Percentiles rank a stretch among this genome's conserved stretches.
These are phyloP conservation scores for Petromus typicus DNA, from an alignment of 2,113 vertebrate species.

Conservation along the genomic window DNA sequence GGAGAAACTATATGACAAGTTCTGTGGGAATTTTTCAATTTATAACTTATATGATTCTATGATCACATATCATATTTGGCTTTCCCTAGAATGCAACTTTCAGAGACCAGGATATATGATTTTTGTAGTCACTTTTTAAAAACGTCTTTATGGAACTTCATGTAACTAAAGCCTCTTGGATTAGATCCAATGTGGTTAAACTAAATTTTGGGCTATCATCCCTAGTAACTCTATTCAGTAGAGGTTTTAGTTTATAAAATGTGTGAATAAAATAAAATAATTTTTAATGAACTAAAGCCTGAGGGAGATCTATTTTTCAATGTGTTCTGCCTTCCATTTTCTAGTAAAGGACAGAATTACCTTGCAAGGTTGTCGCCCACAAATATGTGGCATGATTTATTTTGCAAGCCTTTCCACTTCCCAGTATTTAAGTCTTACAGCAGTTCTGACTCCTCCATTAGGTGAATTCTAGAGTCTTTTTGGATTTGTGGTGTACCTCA, in stretches of 20 bases:
- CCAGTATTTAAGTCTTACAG: not conserved
- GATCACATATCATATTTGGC: not conserved
- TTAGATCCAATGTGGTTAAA: not conserved
- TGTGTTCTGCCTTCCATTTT: not conserved
- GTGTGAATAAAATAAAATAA: conserved; percentile 29
- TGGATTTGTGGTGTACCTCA: not conserved
- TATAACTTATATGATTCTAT: not conserved
- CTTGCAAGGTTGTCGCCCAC: not conserved
- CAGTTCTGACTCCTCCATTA: not conserved
- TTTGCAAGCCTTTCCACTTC: not conserved
- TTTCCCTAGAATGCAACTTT: not conserved
- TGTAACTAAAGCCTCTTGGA: conserved; percentile 45
- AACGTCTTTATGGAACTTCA: not conserved
- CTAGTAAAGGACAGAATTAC: not conserved
- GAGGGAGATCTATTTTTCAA: not conserved
- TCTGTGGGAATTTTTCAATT: not conserved
- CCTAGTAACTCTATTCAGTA: not conserved
- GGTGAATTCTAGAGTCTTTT: not conserved
- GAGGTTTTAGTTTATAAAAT: conserved; percentile 21
- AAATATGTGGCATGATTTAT: not conserved
- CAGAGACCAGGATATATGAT: not conserved
- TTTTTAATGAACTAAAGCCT: conserved; percentile 36
- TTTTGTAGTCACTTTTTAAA: conserved; percentile 19
- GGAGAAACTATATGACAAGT: not conserved
- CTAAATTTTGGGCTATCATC: not conserved